A percentile compares a stretch with the other conserved stretches of the same genome.
These are phyloP conservation scores for Polydrusus pterygomalis DNA, from an alignment of 2,888 invertebrate genomes.

Conservation along the genomic window DNA sequence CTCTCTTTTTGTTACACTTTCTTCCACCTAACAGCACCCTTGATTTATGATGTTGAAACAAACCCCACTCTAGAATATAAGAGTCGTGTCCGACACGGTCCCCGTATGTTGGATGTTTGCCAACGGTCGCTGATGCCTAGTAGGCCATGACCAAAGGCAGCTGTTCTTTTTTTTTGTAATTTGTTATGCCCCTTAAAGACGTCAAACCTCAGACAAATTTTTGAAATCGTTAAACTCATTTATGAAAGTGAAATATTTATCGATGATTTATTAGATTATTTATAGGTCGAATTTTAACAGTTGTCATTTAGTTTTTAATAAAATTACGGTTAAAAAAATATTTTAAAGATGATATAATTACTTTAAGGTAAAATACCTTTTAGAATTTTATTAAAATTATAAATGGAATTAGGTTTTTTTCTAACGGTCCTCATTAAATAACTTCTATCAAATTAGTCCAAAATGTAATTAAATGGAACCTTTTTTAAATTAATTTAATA, in stretches of 20 bases:
- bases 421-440: no score
- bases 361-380: no score
- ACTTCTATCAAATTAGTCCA: no score
- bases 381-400: no score
- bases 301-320: no score
- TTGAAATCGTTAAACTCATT: conserved; percentile 26
- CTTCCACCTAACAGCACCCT: conserved; percentile 22
- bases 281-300: no score
- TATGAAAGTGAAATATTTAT: conserved; percentile 1
- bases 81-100: conserved; percentile 35
- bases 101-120: conserved; percentile 42
- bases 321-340: no score
- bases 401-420: no score
- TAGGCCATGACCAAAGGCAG: conserved; percentile 51
- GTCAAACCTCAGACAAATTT: conserved; percentile 37
- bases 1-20: conserved; percentile 29
- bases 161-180: conserved; percentile 35
- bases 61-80: conserved; percentile 32
- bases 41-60: conserved; percentile 36
- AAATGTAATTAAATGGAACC: no score
- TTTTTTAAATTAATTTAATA: no score
- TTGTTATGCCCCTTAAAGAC: conserved; percentile 23
- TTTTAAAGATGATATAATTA: no score
- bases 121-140: conserved; percentile 47
- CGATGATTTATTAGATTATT: conserved; percentile 27